Evolutionary conservation across 2,888 invertebrate genomes (phyloP).

Genomic region (Eutolmus rufibarbis): DNA sequence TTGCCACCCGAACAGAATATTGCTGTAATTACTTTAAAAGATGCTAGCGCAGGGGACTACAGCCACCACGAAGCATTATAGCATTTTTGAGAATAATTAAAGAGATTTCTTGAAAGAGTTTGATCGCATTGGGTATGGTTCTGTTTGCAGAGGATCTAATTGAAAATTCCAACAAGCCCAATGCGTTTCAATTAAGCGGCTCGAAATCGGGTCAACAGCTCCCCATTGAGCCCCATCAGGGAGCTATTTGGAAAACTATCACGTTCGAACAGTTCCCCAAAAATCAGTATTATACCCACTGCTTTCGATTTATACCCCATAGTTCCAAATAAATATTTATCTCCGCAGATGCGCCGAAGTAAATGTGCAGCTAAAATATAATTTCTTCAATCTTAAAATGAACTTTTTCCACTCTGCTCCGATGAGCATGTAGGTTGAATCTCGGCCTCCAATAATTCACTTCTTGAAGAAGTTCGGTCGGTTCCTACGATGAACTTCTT

Average conservation of each 20-base stretch:
- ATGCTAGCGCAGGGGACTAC: background rate
- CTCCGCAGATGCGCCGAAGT: background rate
- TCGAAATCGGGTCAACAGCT: background rate
- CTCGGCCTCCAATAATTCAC: constrained; percentile 32
- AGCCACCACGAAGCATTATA: background rate
- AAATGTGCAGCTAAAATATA: constrained; percentile 26
- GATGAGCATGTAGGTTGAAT: constrained; percentile 12
- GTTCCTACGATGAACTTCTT: constrained; percentile 38
- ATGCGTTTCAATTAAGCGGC: background rate
- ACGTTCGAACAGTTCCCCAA: background rate
- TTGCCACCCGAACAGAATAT: background rate
- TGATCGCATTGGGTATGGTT: background rate
- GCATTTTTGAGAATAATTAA: background rate
- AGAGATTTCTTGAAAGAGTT: background rate
- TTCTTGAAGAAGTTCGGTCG: constrained; percentile 21
- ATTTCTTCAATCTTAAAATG: constrained; percentile 34
- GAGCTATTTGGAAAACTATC: constrained; percentile 13
- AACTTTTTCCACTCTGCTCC: constrained; percentile 3
- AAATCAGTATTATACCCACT: background rate
- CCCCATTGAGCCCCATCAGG: background rate
- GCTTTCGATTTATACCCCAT: background rate
- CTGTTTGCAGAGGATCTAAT: background rate
- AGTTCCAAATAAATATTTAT: background rate
- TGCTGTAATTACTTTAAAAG: background rate
- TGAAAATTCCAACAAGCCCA: background rate